phyloP scores from a whole-genome alignment of 2,888 invertebrate genomes.

The Ophraella communa region DNA sequence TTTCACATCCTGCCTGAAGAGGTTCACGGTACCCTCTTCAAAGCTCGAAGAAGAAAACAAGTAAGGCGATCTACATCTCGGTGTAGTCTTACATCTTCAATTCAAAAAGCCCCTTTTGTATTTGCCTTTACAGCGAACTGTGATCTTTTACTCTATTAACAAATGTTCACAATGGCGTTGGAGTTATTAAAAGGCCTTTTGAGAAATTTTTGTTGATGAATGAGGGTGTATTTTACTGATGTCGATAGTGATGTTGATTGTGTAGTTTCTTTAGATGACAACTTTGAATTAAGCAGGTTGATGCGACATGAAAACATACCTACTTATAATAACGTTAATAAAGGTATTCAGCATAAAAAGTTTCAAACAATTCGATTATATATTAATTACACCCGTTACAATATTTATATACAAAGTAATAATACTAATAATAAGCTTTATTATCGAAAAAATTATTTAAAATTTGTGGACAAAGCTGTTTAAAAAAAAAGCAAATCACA shows the following conservation, averaged over 20 bases:
- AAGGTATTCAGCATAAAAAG: too few species aligned
- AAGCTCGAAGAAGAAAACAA: slow-evolving; percentile 30
- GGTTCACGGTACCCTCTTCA: slow-evolving; percentile 38
- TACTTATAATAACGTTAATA: too few species aligned
- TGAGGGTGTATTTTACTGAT: slow-evolving; percentile 31
- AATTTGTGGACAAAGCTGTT: too few species aligned
- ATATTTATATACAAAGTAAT: too few species aligned
- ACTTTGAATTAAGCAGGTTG: too few species aligned
- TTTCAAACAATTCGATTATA: too few species aligned
- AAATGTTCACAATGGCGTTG: slow-evolving; percentile 31
- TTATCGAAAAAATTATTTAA: too few species aligned
- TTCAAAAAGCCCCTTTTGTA: slow-evolving; percentile 35
- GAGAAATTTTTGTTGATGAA: slow-evolving; percentile 25
- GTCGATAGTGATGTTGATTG: slow-evolving; percentile 28
- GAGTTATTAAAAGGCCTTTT: slow-evolving; percentile 26
- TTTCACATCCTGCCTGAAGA: slow-evolving; percentile 36
- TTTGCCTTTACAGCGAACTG: slow-evolving; percentile 34
- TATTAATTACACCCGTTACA: too few species aligned
- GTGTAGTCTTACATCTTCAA: slow-evolving; percentile 45
- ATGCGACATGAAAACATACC: too few species aligned
- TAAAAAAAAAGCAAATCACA: too few species aligned
- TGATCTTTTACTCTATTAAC: slow-evolving; percentile 37
- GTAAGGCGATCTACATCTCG: slow-evolving; percentile 44
- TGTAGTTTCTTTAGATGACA: not conserved
- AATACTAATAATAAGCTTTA: too few species aligned